Conservation (phyloP, 2,888 invertebrate species). For the Ormyrus rosae region DNA sequence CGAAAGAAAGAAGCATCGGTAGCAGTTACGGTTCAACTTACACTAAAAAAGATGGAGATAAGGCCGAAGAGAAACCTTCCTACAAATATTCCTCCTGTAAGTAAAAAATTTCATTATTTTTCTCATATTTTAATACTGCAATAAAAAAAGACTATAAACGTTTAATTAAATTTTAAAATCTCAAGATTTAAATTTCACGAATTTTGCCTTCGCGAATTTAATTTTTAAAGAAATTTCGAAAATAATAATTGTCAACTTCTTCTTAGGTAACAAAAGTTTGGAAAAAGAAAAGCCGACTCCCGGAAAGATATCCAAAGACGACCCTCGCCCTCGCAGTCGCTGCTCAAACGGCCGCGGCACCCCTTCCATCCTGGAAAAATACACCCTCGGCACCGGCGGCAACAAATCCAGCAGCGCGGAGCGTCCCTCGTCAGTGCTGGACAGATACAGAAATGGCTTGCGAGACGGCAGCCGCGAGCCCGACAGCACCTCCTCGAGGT, state of each 20-base stretch:
- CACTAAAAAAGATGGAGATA: conserved; percentile 67
- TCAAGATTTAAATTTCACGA: too few species aligned
- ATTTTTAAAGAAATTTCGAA: not conserved
- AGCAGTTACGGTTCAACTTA: conserved; percentile 55
- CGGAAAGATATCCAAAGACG: conserved; percentile 64
- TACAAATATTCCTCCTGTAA: conserved; percentile 69
- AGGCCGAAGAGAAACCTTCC: conserved; percentile 62
- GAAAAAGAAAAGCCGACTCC: conserved; percentile 68
- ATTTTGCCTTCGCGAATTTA: too few species aligned
- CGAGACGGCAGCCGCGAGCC: conserved; percentile 70
- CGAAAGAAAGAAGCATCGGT: conserved; percentile 66
- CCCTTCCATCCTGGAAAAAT: conserved; percentile 40
- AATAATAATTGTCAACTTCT: not conserved
- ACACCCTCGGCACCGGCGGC: conserved; percentile 13
- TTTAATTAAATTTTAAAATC: not conserved
- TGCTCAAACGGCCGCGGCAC: conserved; percentile 52
- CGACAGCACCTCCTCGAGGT: conserved; percentile 67
- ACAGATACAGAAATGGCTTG: conserved; percentile 68
- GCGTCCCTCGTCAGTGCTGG: conserved; percentile 69
- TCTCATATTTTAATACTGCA: too few species aligned
- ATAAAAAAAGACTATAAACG: not conserved
- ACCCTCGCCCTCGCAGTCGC: conserved; percentile 66
- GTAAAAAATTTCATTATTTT: conserved; percentile 52
- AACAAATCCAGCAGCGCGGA: conserved; percentile 56
- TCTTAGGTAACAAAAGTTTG: conserved; percentile 66